phyloP scores from a whole-genome alignment of 2,888 invertebrate species.

The Conchocele bisecta region DNA sequence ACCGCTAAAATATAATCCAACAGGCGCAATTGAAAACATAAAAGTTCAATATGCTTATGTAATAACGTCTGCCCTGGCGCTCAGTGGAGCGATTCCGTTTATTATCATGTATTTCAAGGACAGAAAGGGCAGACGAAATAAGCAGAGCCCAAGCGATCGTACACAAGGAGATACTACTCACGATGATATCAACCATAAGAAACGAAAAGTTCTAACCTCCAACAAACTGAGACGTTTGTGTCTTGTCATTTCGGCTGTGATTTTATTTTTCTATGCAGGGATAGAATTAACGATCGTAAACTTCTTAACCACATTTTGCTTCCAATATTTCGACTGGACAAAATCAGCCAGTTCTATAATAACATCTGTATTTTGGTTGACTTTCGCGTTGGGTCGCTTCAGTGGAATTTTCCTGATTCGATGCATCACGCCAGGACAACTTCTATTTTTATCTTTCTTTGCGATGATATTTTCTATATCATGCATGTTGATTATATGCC shows the following conservation, averaged over 20 bases:
- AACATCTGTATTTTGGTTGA: conserved; percentile 82
- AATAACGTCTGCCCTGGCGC: conserved; percentile 12
- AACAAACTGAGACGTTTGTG: too few relatives aligned
- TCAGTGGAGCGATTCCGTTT: conserved; percentile 25
- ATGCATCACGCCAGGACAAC: conserved; percentile 73
- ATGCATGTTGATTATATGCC: conserved; percentile 45
- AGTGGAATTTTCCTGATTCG: conserved; percentile 80
- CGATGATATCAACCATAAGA: too few relatives aligned
- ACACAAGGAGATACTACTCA: too few relatives aligned
- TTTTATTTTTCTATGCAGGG: conserved; percentile 39
- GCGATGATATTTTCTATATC: conserved; percentile 42
- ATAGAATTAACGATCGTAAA: conserved; percentile 82
- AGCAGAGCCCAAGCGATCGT: too few relatives aligned
- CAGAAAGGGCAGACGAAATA: too few relatives aligned
- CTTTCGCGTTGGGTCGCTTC: conserved; percentile 81
- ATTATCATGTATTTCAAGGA: conserved; percentile 28
- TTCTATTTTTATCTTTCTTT: conserved; percentile 75
- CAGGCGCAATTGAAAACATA: too few relatives aligned
- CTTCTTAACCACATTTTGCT: conserved; percentile 79
- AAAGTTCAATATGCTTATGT: conserved; percentile 44
- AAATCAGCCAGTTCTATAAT: conserved; percentile 76
- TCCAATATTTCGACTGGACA: conserved; percentile 75
- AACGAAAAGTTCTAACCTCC: too few relatives aligned
- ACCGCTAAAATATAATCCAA: too few relatives aligned
- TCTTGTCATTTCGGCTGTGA: conserved; percentile 8